Percentiles rank a stretch among this genome's conserved stretches.
phyloP scores from a whole-genome alignment of 2,888 invertebrate genomes.

The Drosophila putrida region DNA sequence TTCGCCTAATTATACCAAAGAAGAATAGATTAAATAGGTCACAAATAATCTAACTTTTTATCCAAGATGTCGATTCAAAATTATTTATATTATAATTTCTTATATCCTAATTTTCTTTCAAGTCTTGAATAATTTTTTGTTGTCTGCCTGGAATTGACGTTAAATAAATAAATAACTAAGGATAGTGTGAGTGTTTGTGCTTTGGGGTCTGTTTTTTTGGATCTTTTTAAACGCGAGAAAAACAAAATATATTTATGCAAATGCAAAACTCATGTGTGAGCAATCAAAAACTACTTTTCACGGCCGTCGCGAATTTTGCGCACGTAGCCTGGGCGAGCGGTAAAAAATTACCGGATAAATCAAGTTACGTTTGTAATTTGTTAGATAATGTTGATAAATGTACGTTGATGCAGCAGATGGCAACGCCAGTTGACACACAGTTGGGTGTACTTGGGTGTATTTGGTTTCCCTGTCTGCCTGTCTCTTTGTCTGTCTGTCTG shows the following conservation, averaged over 20 bases:
- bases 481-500: constrained; percentile 1
- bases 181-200: background rate
- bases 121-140: too few species aligned
- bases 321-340: constrained; percentile 43
- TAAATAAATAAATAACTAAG: background rate
- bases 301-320: constrained; percentile 65
- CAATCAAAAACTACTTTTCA: constrained; percentile 68
- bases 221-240: background rate
- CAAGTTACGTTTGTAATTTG: constrained; percentile 84
- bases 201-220: background rate
- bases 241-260: constrained; percentile 34
- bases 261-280: constrained; percentile 21
- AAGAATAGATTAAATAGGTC: background rate
- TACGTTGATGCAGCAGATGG: constrained; percentile 53
- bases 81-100: too few species aligned
- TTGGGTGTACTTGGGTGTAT: constrained; percentile 59
- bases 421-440: constrained; percentile 56
- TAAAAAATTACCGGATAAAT: constrained; percentile 84
- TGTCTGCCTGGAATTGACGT: too few species aligned
- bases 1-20: constrained; percentile 1
- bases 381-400: constrained; percentile 83
- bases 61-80: background rate
- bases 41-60: background rate
- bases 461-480: constrained; percentile 2
- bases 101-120: too few species aligned